Evolutionary conservation across 2,888 invertebrate genomes (phyloP), one percentile per base, ranked within the genome.

Genomic region (Agriotes lineatus): DNA sequence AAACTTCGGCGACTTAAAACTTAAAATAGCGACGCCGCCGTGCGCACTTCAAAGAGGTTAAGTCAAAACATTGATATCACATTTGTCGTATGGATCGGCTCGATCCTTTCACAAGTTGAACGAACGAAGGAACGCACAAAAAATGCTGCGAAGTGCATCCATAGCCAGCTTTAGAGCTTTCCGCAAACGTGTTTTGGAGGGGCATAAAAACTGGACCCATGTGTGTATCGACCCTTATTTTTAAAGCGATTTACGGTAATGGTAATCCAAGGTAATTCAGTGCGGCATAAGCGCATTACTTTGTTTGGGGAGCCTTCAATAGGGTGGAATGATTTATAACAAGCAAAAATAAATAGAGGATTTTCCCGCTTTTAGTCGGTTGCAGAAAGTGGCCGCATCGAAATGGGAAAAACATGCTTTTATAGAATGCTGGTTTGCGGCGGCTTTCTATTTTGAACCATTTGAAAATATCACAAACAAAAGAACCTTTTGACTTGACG

Each of bases 281-380:
- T 45, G 48, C 45, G 45, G 42, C 7, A 14, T 42, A 59, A 30
- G 9, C 35, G 35, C 25, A 20, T 19, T 48, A 48, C 48, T 22
- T 48, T 48, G 16, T 30, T 60, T 45, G 18, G 59, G 59, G 59
- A 33, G 19, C 33, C 33, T 60, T 45, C 45, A 60, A 60, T 48
- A 60, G 59, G 59, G 59, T 60, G 10, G 59, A 60, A 60, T 60
- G 45, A 60, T 60, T 60, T 60, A 45, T 60, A 35, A 48, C 48
- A 22, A 18, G 22, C 14, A 42, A 42, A 42, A 42, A 37, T 37
- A 42, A 2, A 42, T 42, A 42, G 25, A 25, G 25, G 25, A 25
- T 25, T 25, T 25, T 25, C 7, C 25, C n/a, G n/a, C n/a, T n/a
- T n/a, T n/a, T n/a, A n/a, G n/a, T n/a, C n/a, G n/a, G n/a, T n/a